Evolutionary conservation across 2,797 vertebrate species (phyloP).

Genomic region (Micropoecilia bifurca): DNA sequence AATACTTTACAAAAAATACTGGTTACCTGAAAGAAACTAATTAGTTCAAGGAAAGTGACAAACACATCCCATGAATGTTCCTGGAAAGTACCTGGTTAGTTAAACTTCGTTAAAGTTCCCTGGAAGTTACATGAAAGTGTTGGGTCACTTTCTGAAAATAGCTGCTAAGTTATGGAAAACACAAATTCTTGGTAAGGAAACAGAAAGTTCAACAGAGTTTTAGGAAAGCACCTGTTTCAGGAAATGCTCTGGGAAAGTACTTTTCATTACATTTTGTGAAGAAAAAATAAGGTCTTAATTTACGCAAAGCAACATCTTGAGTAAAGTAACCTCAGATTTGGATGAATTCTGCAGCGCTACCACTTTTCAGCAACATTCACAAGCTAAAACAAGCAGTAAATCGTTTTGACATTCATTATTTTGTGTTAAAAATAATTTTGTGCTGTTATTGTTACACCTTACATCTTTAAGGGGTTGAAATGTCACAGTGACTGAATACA

Average conservation of each 20-base stretch:
- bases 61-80: background rate
- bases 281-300: background rate
- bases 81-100: background rate
- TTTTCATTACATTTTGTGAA: background rate
- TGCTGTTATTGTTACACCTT: constrained; percentile 16
- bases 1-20: too few species aligned
- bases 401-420: constrained; percentile 22
- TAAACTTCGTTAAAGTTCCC: background rate
- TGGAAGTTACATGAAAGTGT: background rate
- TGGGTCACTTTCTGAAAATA: background rate
- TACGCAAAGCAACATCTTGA: background rate
- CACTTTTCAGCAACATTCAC: background rate
- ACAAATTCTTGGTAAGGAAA: background rate
- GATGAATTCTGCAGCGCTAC: background rate
- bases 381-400: constrained; percentile 1
- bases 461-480: constrained; percentile 38
- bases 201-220: background rate
- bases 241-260: background rate
- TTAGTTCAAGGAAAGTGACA: background rate
- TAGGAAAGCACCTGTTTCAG: background rate
- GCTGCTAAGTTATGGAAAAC: too few species aligned
- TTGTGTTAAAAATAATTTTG: background rate
- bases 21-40: background rate
- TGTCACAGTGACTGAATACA: constrained; percentile 28
- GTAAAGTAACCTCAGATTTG: background rate